phyloP scores from a whole-genome alignment of 53 echinoderm and acorn worm genomes.

The Paracentrotus lividus region DNA sequence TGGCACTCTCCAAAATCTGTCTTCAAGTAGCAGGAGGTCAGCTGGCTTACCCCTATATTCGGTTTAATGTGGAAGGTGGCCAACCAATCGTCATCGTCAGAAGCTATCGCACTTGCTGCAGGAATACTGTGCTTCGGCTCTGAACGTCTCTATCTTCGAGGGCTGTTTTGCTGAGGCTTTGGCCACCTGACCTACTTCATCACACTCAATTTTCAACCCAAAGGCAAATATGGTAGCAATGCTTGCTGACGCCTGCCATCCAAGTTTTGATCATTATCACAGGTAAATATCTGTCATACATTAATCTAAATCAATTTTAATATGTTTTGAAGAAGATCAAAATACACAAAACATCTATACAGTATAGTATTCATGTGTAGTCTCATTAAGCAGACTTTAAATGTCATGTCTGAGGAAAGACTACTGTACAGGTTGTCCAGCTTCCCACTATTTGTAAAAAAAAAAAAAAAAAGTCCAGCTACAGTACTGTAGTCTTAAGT shows the following conservation, averaged over 20 bases:
- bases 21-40: slow-evolving; percentile 74
- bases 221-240: slow-evolving; percentile 71
- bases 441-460: no score
- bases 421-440: no score
- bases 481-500: no score
- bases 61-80: slow-evolving; percentile 82
- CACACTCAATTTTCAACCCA: slow-evolving; percentile 75
- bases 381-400: no score
- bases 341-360: no score
- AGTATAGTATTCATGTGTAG: no score
- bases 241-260: slow-evolving; percentile 77
- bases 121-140: slow-evolving; percentile 81
- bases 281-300: no score
- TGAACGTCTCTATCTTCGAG: slow-evolving; percentile 76
- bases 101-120: slow-evolving; percentile 79
- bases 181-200: slow-evolving; percentile 89
- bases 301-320: no score
- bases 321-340: no score
- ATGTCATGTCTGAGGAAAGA: no score
- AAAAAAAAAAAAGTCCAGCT: no score
- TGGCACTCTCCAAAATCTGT: slow-evolving; percentile 71
- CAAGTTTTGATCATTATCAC: slow-evolving; percentile 87
- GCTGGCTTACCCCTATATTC: slow-evolving; percentile 16
- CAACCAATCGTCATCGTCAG: slow-evolving; percentile 77
- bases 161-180: slow-evolving; percentile 87